Evolutionary conservation across 2,797 vertebrate species (phyloP).

Genomic region (Gambelia wislizenii): DNA sequence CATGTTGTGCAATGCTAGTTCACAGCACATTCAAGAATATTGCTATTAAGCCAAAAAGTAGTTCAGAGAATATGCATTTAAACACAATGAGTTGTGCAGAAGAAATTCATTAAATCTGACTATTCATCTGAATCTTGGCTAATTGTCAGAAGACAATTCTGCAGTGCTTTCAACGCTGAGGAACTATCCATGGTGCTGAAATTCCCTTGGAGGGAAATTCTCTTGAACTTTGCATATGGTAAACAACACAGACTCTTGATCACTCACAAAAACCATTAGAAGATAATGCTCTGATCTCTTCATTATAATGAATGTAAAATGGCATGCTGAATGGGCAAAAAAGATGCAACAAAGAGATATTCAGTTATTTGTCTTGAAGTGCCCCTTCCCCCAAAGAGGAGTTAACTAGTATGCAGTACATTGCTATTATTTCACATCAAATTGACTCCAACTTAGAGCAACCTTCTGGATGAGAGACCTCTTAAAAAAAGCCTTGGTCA

Average conservation of each 20-base stretch:
- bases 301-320: neutral
- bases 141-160: neutral
- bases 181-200: constrained; percentile 37
- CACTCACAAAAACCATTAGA: neutral
- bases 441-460: no score
- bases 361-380: neutral
- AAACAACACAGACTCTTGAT: neutral
- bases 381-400: neutral
- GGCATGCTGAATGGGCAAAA: neutral
- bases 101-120: neutral
- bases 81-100: neutral
- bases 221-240: neutral
- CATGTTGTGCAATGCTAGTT: neutral
- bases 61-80: neutral
- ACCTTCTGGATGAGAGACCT: no score
- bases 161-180: constrained; percentile 21
- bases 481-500: no score
- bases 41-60: neutral
- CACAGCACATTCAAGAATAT: neutral
- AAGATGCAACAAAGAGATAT: neutral
- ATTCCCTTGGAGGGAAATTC: neutral
- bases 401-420: neutral
- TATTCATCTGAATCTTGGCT: neutral
- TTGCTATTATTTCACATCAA: no score
- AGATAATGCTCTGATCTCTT: neutral